Conservation (phyloP, 2,888 invertebrate genomes). For the Agonopterix subpropinquella region DNA sequence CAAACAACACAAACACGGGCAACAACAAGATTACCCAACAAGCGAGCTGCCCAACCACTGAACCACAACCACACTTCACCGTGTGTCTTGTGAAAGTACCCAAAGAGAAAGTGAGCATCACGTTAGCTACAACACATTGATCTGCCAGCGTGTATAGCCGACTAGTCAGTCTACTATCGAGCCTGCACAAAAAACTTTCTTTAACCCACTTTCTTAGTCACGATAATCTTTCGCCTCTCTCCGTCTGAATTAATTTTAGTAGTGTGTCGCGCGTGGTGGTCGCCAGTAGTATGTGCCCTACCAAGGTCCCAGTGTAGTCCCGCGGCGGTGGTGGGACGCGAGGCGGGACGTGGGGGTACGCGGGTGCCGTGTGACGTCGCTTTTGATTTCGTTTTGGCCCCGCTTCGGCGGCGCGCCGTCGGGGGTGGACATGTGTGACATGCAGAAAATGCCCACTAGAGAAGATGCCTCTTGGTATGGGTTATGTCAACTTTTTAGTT, state of each 20-base stretch:
- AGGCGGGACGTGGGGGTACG: conserved; percentile 58
- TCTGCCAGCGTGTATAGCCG: conserved; percentile 44
- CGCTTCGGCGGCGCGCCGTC: conserved; percentile 32
- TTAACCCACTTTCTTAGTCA: conserved; percentile 72
- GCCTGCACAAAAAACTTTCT: conserved; percentile 70
- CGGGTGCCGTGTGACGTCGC: conserved; percentile 52
- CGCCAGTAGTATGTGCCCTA: conserved; percentile 67
- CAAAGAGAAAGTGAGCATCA: conserved; percentile 72
- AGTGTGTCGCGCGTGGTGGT: conserved; percentile 56
- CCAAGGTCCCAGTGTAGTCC: conserved; percentile 65
- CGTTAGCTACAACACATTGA: conserved; percentile 41
- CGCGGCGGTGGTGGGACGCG: conserved; percentile 61
- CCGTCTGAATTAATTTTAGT: conserved; percentile 53
- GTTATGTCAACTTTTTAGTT: background rate
- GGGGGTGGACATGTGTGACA: conserved; percentile 56
- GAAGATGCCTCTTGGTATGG: conserved; percentile 67
- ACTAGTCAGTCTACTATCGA: conserved; percentile 52
- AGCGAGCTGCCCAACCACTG: conserved; percentile 34
- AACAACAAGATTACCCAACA: conserved; percentile 29
- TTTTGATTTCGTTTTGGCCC: conserved; percentile 44
- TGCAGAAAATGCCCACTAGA: conserved; percentile 67
- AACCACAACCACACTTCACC: conserved; percentile 59
- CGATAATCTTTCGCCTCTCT: conserved; percentile 66
- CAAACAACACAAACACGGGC: background rate
- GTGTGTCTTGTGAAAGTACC: conserved; percentile 68